phyloP scores from a whole-genome alignment of 2,797 vertebrate species.

The Triplophysa yarkandensis region DNA sequence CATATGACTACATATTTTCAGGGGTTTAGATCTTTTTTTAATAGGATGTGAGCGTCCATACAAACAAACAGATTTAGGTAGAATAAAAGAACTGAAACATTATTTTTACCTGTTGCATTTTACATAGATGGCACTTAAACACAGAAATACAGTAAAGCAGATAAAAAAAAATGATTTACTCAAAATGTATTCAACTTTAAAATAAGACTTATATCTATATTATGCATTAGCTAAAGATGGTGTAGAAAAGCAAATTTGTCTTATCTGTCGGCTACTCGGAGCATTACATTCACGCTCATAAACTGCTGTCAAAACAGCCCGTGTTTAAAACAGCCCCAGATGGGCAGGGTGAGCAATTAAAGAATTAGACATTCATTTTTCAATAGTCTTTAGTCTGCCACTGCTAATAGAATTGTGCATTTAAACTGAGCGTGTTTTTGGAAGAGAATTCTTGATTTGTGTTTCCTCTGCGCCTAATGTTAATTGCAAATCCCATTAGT shows the following conservation, averaged over 20 bases:
- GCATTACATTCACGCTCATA: constrained; percentile 18
- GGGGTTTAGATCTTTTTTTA: neutral
- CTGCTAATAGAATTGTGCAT: constrained; percentile 51
- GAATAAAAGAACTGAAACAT: constrained; percentile 12
- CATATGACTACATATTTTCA: neutral
- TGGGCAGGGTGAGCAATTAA: constrained; percentile 46
- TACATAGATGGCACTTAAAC: constrained; percentile 26
- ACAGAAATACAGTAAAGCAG: constrained; percentile 4
- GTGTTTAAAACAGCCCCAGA: constrained; percentile 14
- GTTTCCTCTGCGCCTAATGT: constrained; percentile 41
- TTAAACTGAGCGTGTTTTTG: constrained; percentile 42
- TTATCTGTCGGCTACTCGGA: neutral
- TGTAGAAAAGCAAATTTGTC: neutral
- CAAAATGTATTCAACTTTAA: neutral
- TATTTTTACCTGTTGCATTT: constrained; percentile 21
- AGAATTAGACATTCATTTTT: constrained; percentile 49
- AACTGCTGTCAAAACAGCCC: constrained; percentile 36
- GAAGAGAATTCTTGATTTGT: constrained; percentile 44
- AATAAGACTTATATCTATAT: constrained; percentile 9
- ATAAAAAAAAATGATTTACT: constrained; percentile 13
- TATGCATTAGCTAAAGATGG: neutral
- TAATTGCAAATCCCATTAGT: constrained; percentile 56
- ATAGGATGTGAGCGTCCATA: neutral
- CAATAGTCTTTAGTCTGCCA: constrained; percentile 40
- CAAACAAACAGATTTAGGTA: constrained; percentile 13